These are phyloP conservation scores for Zosterops lateralis DNA, from an alignment of 2,113 vertebrate species.

Conservation along the genomic window DNA sequence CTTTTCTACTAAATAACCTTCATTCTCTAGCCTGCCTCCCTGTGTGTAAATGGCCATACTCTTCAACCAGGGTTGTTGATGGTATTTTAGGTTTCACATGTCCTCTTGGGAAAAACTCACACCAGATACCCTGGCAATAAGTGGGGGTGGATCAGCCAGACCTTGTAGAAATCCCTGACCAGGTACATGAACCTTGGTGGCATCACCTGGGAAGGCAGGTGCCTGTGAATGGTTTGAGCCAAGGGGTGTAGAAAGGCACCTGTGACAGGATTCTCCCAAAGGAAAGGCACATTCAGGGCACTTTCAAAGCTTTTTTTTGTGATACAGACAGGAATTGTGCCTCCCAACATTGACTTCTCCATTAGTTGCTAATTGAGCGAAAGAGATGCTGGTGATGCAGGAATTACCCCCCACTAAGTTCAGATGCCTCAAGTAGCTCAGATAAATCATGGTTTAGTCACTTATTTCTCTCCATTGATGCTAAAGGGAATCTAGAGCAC, in stretches of 20 bases:
- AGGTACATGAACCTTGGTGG: background rate
- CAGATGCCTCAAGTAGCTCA: background rate
- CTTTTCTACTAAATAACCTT: slow-evolving; percentile 32
- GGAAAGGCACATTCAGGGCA: background rate
- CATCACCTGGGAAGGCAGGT: background rate
- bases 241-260: background rate
- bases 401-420: background rate
- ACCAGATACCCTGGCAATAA: background rate
- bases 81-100: background rate
- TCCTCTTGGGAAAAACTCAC: background rate
- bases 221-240: background rate
- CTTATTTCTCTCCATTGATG: background rate
- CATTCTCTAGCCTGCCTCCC: background rate
- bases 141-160: background rate
- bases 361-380: accelerated
- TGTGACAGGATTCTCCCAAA: background rate
- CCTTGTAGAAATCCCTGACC: background rate
- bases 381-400: background rate
- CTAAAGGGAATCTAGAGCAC: background rate
- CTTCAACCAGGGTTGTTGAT: background rate
- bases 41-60: background rate
- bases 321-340: background rate
- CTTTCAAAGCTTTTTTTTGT: background rate
- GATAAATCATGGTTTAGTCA: background rate
- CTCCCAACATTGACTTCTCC: background rate